Evolutionary conservation across 2,797 vertebrate genomes (phyloP).

Genomic region (Arrhamphus sclerolepis): DNA sequence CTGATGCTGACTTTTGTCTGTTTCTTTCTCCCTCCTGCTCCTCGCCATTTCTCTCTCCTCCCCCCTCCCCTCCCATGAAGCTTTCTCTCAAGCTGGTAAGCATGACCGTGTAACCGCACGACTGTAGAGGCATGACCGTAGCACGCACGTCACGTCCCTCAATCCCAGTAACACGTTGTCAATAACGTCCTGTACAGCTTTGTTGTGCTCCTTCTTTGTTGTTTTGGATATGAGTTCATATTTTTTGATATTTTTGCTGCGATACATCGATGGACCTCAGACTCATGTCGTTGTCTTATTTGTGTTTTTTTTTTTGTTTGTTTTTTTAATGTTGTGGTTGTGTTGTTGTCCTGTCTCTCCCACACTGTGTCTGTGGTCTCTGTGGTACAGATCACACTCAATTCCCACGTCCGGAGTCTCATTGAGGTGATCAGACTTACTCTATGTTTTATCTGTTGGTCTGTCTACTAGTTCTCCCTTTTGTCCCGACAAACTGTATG

Average conservation of each 20-base stretch:
- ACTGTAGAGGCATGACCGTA: constrained; percentile 72
- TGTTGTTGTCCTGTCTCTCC: constrained; percentile 70
- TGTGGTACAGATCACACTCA: constrained; percentile 86
- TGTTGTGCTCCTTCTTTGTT: constrained; percentile 8
- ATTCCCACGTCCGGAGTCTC: constrained; percentile 87
- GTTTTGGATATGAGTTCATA: constrained; percentile 27
- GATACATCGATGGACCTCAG: constrained; percentile 68
- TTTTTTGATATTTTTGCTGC: constrained; percentile 49
- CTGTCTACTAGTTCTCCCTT: constrained; percentile 58
- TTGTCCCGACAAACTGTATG: constrained; percentile 39
- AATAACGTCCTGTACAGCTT: constrained; percentile 52
- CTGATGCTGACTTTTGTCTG: constrained; percentile 82
- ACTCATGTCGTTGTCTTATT: constrained; percentile 64
- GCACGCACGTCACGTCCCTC: constrained; percentile 74
- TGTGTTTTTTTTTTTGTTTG: constrained; percentile 64
- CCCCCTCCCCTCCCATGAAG: constrained; percentile 74
- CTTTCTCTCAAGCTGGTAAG: constrained; percentile 90
- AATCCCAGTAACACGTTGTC: constrained; percentile 69
- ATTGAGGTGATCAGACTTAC: constrained; percentile 87
- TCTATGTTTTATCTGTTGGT: constrained; percentile 59
- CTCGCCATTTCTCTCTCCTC: constrained; percentile 65
- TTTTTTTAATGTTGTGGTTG: constrained; percentile 64
- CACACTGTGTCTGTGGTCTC: constrained; percentile 71
- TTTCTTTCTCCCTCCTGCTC: constrained; percentile 70
- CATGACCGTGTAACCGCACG: constrained; percentile 78